Base-by-base conservation (phyloP, 2,888 invertebrate species). In the Melanostoma scalare region DNA sequence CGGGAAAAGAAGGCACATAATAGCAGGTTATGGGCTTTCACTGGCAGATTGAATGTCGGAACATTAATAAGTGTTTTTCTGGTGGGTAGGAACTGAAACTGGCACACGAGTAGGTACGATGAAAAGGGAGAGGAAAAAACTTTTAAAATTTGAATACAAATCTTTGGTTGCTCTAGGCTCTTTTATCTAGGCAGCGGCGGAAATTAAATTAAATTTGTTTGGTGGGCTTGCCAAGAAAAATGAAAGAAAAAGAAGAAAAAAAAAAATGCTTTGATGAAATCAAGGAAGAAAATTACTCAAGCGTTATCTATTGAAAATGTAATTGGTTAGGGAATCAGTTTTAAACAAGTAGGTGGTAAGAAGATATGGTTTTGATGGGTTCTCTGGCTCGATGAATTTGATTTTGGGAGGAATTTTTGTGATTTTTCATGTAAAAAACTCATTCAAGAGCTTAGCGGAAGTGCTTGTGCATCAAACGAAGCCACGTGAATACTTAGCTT, bases 21-120 rank as follows among this genome's bases (percentile, higher is more conserved):
- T 69, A 56, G 80, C 58, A 65, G 60, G 75, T 60, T 80, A 65
- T 65, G 40, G 65, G 58, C 52, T 71, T 63, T 38, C 60, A 38
- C 48, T 72, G 67, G 77, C 77, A 78, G 76, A 77, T 77, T 72
- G 77, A 78, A 78, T 65, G 58, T 52, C 42, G 63, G 44, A 35
- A 67, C 44, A 78, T 72, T 65, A 60, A 67, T 67, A 67, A 60
- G 60, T 72, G 78, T 72, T 65, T 77, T 63, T 40, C 55, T 63
- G 50, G 50, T 50, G 42, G 20, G 20, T 20, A 20, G 20, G 20
- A 20, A 20, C 20, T 20, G 20, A 20, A 9, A 42, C 42, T 6
- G 42, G 42, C 42, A 20, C n/a, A 20, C 5, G 5, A 20, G 10
- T 46, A 50, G 38, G 48, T 48, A 50, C 48, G 50, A 50, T 63